Percentiles rank a stretch among this genome's conserved stretches.
These are phyloP conservation scores for Spheniscus humboldti DNA, from an alignment of 2,797 vertebrate species.

Conservation along the genomic window DNA sequence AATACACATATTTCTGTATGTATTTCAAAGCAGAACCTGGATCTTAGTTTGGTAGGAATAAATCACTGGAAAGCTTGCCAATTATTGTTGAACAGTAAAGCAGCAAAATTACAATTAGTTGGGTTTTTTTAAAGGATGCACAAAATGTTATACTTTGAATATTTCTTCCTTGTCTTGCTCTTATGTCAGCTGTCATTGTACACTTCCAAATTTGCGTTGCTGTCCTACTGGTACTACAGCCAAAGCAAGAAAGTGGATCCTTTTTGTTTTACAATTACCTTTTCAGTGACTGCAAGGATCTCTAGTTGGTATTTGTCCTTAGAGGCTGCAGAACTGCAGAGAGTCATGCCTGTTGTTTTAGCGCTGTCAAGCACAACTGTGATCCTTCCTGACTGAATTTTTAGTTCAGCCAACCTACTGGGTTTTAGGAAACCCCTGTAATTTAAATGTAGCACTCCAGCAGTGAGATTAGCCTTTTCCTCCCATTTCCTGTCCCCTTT, in stretches of 20 bases:
- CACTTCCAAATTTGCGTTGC: background rate
- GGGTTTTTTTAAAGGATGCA: no score
- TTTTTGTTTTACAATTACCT: background rate
- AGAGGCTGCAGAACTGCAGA: background rate
- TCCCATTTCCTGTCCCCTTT: background rate
- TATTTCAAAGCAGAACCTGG: no score
- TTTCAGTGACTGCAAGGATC: background rate
- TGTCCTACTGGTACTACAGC: background rate
- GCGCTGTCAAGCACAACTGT: fast-evolving
- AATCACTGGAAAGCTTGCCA: no score
- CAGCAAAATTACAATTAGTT: no score
- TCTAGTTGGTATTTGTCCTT: background rate
- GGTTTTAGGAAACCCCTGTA: background rate
- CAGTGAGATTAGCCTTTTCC: background rate
- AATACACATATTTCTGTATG: no score
- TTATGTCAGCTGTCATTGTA: no score
- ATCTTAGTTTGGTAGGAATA: no score
- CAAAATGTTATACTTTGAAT: no score
- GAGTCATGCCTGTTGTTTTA: background rate
- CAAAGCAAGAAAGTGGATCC: background rate
- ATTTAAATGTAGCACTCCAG: background rate
- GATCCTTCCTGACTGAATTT: background rate
- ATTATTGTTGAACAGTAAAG: no score
- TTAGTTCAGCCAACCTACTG: background rate
- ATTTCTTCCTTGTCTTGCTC: no score